phyloP scores from a whole-genome alignment of 2,797 vertebrate species.

The Avahi laniger region DNA sequence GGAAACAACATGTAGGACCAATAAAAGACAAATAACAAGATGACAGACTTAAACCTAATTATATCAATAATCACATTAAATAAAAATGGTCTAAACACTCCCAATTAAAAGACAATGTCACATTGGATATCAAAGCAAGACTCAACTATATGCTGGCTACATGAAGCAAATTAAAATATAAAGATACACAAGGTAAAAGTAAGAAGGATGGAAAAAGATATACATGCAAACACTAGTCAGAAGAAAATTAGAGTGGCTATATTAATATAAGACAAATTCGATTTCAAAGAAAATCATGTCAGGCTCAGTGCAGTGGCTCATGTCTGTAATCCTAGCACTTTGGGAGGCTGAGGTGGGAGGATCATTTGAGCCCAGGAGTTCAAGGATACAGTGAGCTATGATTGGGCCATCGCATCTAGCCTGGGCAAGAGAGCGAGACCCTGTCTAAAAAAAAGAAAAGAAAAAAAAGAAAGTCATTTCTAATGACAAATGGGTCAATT shows the following conservation, averaged over 20 bases:
- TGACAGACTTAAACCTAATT: slow-evolving; percentile 15
- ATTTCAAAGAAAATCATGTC: not conserved
- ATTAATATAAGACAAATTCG: not conserved
- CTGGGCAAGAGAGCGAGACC: no score
- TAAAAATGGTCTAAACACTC: not conserved
- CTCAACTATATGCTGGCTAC: not conserved
- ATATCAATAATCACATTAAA: not conserved
- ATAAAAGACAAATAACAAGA: not conserved
- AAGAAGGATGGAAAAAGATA: not conserved
- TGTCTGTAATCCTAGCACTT: no score
- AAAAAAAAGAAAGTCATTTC: not conserved
- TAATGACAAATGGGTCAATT: not conserved
- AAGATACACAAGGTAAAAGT: not conserved
- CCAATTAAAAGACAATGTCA: not conserved
- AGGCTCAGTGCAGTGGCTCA: no score
- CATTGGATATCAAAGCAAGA: not conserved
- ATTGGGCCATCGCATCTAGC: no score
- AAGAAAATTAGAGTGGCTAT: not conserved
- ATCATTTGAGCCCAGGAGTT: no score
- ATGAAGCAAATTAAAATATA: not conserved
- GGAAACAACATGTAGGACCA: not conserved
- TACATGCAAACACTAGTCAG: not conserved
- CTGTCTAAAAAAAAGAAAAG: no score
- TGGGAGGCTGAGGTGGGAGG: no score
- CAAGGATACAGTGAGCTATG: no score